A percentile compares a stretch with the other conserved stretches of the same genome.
These are phyloP conservation scores for Artemisiospiza belli DNA, from an alignment of 2,113 vertebrate species.

Conservation along the genomic window DNA sequence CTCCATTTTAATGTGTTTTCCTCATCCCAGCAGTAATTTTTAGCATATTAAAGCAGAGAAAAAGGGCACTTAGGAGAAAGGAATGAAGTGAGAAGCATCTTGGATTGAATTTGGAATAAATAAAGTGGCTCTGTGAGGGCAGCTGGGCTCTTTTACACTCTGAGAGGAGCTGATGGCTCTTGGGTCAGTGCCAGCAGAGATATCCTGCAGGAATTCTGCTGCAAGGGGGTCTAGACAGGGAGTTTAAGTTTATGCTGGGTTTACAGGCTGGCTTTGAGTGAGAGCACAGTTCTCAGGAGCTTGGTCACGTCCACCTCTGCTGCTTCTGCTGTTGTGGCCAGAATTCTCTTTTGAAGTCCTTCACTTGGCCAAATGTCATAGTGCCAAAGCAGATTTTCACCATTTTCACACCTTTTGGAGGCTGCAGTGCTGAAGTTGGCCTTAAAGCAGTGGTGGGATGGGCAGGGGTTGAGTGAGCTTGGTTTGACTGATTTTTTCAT, in stretches of 20 bases:
- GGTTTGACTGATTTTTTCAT: not conserved
- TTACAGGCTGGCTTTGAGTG: not conserved
- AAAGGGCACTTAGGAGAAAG: not conserved
- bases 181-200: not conserved
- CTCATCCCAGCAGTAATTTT: not conserved
- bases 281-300: not conserved
- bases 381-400: not conserved
- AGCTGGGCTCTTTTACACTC: not conserved
- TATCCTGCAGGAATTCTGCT: not conserved
- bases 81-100: not conserved
- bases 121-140: not conserved
- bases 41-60: constrained; percentile 11
- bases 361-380: not conserved
- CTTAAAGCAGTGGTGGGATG: not conserved
- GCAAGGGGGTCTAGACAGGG: not conserved
- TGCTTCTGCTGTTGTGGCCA: not conserved
- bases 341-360: not conserved
- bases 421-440: not conserved
- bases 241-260: not conserved
- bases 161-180: not conserved
- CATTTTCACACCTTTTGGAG: not conserved
- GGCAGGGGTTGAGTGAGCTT: not conserved
- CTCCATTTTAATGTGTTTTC: not conserved
- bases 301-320: not conserved
- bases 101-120: not conserved